Percentiles rank a stretch among this genome's conserved stretches.
Conservation (phyloP, 2,113 vertebrate genomes). For the Ploceus nigricollis region DNA sequence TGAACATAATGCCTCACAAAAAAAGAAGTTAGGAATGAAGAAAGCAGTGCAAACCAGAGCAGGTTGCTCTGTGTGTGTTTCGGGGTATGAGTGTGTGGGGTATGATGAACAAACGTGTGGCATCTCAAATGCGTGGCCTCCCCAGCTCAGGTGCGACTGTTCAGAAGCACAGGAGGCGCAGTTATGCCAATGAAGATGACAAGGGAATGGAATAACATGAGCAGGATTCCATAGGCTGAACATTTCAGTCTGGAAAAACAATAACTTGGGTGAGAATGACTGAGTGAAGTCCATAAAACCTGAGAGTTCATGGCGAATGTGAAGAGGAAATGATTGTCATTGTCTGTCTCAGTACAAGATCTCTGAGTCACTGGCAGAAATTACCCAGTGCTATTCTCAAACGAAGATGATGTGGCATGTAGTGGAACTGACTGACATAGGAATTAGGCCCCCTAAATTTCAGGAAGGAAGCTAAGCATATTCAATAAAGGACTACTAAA, state of each 20-base stretch:
- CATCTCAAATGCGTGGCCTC: neutral
- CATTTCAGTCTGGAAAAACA: neutral
- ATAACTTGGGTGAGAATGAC: neutral
- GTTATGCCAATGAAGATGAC: neutral
- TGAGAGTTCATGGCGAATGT: neutral
- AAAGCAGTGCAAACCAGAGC: neutral
- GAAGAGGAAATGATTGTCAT: neutral
- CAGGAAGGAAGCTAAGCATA: neutral
- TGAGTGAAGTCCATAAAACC: neutral
- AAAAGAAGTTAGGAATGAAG: neutral
- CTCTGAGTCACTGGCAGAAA: neutral
- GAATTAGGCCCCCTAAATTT: neutral
- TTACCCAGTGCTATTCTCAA: neutral
- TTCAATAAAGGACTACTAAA: neutral
- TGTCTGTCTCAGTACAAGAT: neutral
- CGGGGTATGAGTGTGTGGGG: neutral
- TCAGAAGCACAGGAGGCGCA: neutral
- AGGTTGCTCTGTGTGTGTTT: neutral
- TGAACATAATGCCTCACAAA: neutral
- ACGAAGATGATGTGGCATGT: neutral
- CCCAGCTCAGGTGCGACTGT: neutral
- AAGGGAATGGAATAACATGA: neutral
- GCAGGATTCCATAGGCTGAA: neutral
- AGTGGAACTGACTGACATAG: neutral
- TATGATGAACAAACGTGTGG: rapidly evolving